A percentile compares a stretch with the other conserved stretches of the same genome.
Evolutionary conservation across 2,797 vertebrate species (phyloP).

Genomic region (Staurois parvus): DNA sequence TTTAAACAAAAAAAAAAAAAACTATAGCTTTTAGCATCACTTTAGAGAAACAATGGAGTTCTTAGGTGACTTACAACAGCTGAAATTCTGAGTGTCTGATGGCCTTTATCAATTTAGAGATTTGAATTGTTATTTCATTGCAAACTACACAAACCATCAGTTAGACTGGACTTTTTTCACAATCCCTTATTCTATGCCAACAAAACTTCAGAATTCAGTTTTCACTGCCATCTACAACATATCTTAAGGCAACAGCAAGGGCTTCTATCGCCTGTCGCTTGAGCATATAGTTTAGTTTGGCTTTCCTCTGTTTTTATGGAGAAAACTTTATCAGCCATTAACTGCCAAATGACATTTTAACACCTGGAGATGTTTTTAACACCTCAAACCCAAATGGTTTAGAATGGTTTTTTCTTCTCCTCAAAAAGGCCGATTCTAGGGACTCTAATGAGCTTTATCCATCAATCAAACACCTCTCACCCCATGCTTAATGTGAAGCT

Average conservation of each 20-base stretch:
- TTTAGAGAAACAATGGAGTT: too few relatives aligned
- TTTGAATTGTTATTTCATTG: background rate
- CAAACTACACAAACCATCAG: background rate
- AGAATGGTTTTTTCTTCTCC: constrained; percentile 48
- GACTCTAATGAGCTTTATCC: constrained; percentile 53
- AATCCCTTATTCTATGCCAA: background rate
- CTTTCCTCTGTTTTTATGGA: constrained; percentile 43
- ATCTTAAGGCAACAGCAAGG: background rate
- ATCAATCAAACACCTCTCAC: constrained; percentile 60
- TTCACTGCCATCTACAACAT: constrained; percentile 14
- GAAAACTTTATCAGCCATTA: constrained; percentile 55
- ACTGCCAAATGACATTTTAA: constrained; percentile 61
- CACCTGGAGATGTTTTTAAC: constrained; percentile 60
- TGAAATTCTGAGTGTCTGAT: too few relatives aligned
- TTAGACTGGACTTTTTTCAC: background rate
- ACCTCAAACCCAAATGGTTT: constrained; percentile 57
- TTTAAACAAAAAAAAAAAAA: too few relatives aligned
- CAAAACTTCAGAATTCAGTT: background rate
- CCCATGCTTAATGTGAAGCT: constrained; percentile 19
- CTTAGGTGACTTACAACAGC: too few relatives aligned
- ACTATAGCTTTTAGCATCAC: too few relatives aligned
- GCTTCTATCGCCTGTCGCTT: constrained; percentile 16
- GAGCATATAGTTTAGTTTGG: constrained; percentile 25
- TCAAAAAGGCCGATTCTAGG: constrained; percentile 32
- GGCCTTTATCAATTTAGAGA: background rate